A percentile compares a stretch with the other conserved stretches of the same genome.
Evolutionary conservation across 1,140 invertebrate genomes (phyloP).

Genomic region (Lepidostoma basale): DNA sequence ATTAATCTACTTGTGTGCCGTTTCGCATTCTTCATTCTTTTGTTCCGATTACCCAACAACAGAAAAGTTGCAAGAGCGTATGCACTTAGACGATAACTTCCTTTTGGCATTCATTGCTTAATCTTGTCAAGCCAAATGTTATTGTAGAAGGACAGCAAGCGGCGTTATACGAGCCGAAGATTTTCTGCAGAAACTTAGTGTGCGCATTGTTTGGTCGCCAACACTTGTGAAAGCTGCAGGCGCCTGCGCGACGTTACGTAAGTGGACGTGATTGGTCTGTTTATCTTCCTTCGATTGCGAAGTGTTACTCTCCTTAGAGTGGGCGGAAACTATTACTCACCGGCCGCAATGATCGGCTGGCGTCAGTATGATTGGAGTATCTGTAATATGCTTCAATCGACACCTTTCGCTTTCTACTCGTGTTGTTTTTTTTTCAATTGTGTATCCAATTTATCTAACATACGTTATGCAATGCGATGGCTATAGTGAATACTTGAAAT

Average conservation of each 20-base stretch:
- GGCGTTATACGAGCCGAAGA: constrained; percentile 6
- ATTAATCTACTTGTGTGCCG: no score
- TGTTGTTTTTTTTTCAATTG: no score
- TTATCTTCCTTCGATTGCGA: constrained; percentile 18
- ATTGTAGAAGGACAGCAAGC: background rate
- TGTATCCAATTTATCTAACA: no score
- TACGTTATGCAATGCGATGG: no score
- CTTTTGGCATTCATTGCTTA: no score
- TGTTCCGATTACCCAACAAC: no score
- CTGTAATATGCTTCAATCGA: background rate
- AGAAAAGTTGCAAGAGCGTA: no score
- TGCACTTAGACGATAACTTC: no score
- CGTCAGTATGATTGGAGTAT: no score
- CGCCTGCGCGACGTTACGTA: background rate
- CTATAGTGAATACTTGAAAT: no score
- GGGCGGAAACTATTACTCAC: background rate
- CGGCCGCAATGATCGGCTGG: background rate
- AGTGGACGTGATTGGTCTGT: constrained; percentile 12
- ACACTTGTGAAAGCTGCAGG: constrained; percentile 16
- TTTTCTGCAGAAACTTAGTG: constrained; percentile 5
- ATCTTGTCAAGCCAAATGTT: background rate
- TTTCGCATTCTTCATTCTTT: no score
- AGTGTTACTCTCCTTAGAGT: background rate
- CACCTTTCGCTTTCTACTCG: constrained; percentile 27
- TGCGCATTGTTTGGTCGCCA: background rate